phyloP scores from a whole-genome alignment of 1,140 invertebrate genomes.

The Aplysia californica region DNA sequence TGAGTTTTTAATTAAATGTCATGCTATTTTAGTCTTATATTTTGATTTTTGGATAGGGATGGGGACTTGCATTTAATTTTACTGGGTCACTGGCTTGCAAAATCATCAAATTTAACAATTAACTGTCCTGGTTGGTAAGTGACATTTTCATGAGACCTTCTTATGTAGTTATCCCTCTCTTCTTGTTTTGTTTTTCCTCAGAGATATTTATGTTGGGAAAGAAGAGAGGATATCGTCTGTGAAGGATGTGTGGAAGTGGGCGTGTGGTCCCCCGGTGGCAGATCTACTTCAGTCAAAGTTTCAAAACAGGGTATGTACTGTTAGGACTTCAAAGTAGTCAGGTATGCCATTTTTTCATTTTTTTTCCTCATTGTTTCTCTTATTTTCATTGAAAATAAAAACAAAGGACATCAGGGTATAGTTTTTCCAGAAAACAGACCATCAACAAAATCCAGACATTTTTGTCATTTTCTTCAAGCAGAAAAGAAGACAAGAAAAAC shows the following conservation, averaged over 20 bases:
- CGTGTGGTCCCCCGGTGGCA: slow-evolving; percentile 68
- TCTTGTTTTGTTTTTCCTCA: background rate
- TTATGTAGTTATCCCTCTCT: background rate
- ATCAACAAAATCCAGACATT: too few species aligned
- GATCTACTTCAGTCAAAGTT: slow-evolving; percentile 66
- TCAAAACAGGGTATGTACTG: slow-evolving; percentile 53
- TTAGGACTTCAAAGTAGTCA: background rate
- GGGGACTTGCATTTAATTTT: background rate
- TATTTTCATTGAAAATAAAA: too few species aligned
- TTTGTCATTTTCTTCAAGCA: too few species aligned
- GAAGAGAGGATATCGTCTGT: slow-evolving; percentile 66
- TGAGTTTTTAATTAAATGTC: too few species aligned
- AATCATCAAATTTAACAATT: too few species aligned
- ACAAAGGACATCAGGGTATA: too few species aligned
- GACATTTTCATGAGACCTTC: background rate
- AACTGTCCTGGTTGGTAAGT: too few species aligned
- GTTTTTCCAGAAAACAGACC: too few species aligned
- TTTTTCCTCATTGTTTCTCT: too few species aligned
- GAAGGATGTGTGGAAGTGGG: slow-evolving; percentile 78
- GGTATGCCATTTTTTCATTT: background rate
- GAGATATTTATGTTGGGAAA: slow-evolving; percentile 16
- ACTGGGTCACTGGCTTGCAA: too few species aligned
- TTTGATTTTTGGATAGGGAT: background rate
- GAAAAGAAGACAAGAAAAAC: too few species aligned
- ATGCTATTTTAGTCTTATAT: background rate